A percentile compares a stretch with the other conserved stretches of the same genome.
Conservation (phyloP, 2,797 vertebrate species). For the Manis crassicaudata region DNA sequence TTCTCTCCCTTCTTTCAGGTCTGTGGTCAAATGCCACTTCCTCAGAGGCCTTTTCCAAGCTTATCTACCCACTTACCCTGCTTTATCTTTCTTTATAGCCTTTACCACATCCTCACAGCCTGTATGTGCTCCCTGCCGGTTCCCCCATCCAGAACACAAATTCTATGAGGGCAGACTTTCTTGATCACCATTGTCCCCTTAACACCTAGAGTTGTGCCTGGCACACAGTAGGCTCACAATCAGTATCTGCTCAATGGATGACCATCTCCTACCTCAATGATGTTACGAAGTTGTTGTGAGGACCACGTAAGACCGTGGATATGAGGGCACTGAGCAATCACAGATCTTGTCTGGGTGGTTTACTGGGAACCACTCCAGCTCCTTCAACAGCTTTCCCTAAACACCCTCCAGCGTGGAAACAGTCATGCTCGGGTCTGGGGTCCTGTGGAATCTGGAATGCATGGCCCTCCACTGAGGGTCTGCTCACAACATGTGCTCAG, state of each 20-base stretch:
- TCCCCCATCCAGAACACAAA: background rate
- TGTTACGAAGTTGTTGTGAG: background rate
- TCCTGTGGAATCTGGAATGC: background rate
- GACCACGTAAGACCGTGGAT: background rate
- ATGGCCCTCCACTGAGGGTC: background rate
- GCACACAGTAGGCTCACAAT: background rate
- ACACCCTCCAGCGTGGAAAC: background rate
- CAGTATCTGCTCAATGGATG: background rate
- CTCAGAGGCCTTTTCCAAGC: background rate
- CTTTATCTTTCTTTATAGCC: background rate
- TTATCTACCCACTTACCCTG: background rate
- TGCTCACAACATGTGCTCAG: background rate
- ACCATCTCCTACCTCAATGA: background rate
- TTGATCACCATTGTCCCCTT: background rate
- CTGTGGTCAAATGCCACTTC: background rate
- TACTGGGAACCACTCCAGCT: background rate
- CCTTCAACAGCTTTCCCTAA: background rate
- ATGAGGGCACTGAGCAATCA: background rate
- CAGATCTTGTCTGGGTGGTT: background rate
- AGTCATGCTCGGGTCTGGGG: background rate
- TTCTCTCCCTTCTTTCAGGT: background rate
- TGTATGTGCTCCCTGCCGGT: fast-evolving
- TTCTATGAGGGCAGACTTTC: background rate
- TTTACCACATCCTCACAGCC: background rate
- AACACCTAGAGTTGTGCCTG: background rate